Evolutionary conservation across 2,888 invertebrate species (phyloP).

Genomic region (Parnassius mnemosyne): DNA sequence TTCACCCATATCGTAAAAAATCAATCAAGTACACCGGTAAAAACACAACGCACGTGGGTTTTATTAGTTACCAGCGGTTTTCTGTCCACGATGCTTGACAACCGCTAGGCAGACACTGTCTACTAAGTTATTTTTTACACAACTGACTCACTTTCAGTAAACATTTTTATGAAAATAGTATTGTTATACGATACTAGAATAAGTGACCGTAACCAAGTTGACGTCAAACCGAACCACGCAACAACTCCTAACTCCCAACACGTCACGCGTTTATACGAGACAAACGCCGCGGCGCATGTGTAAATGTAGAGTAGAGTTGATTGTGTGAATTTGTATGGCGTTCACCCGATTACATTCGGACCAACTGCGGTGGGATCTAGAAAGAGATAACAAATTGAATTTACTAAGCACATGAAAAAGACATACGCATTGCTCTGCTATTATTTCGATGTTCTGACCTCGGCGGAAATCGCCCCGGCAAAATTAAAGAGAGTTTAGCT

Average conservation of each 20-base stretch:
- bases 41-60: constrained; percentile 62
- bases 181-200: constrained; percentile 58
- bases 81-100: constrained; percentile 1
- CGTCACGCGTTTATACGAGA: constrained; percentile 43
- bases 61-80: constrained; percentile 33
- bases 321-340: constrained; percentile 21
- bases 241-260: constrained; percentile 29
- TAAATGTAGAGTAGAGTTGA: constrained; percentile 23
- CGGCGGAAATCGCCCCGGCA: constrained; percentile 11
- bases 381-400: constrained; percentile 15
- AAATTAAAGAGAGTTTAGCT: constrained; percentile 16
- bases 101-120: constrained; percentile 33
- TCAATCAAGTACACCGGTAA: constrained; percentile 63
- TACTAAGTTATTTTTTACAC: constrained; percentile 54
- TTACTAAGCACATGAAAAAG: constrained; percentile 6
- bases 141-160: constrained; percentile 68
- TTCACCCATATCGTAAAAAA: constrained; percentile 76
- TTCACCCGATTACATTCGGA: constrained; percentile 21
- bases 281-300: constrained; percentile 63
- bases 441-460: constrained; percentile 13
- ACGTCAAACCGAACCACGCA: constrained; percentile 43
- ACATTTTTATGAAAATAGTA: constrained; percentile 60
- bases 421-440: neutral
- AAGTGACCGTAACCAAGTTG: constrained; percentile 43
- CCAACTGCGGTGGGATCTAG: constrained; percentile 4